Evolutionary conservation across 64 coral and sea anemone species (phyloP).

Genomic region (Dendrophyllia cribrosa): DNA sequence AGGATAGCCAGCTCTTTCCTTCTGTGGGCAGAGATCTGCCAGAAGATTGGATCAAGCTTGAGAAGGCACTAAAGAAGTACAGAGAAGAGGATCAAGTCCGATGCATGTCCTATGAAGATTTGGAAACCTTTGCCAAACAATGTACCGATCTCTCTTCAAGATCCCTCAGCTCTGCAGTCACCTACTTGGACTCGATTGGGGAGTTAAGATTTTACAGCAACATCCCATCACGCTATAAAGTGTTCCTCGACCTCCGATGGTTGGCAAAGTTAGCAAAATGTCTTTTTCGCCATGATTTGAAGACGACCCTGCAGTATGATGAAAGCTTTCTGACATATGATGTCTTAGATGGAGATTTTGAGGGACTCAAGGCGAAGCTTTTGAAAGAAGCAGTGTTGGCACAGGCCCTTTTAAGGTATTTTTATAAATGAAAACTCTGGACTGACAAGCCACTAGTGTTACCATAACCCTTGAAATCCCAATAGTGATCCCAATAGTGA

Average conservation of each 20-base stretch:
- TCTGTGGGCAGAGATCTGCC: conserved; percentile 74
- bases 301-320: conserved; percentile 31
- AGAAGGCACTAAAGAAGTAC: conserved; percentile 48
- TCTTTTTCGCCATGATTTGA: conserved; percentile 91
- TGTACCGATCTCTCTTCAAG: conserved; percentile 1
- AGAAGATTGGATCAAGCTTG: conserved; percentile 78
- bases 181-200: conserved; percentile 81
- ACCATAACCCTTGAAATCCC: too few relatives aligned
- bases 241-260: conserved; percentile 83
- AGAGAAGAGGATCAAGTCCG: conserved; percentile 44
- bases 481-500: too few relatives aligned
- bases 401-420: conserved; percentile 79
- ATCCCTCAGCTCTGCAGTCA: conserved; percentile 48
- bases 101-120: conserved; percentile 72
- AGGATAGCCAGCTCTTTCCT: conserved; percentile 72
- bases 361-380: conserved; percentile 15
- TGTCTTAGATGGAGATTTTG: conserved; percentile 36
- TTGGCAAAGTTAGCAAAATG: conserved; percentile 69
- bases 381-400: conserved; percentile 59
- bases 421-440: neutral
- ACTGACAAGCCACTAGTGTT: too few relatives aligned
- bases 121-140: conserved; percentile 64
- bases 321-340: conserved; percentile 29
- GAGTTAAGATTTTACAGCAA: conserved; percentile 55
- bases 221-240: conserved; percentile 54